Percentiles rank a stretch among this genome's conserved stretches.
Evolutionary conservation across 2,113 vertebrate species (phyloP).

Genomic region (Sander lucioperca): DNA sequence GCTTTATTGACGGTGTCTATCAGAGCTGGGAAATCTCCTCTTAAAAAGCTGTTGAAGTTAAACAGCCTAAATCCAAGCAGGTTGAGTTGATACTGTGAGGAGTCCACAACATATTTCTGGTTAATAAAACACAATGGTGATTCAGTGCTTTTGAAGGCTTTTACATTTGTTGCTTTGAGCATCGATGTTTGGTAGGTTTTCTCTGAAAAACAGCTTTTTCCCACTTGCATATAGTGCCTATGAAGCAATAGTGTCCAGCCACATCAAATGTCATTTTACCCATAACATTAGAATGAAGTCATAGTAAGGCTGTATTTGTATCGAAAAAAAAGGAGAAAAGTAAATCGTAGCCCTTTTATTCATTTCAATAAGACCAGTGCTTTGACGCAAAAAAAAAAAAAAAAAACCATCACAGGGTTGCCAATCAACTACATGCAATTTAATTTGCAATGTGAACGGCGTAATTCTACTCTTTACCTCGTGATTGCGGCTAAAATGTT

Average conservation of each 20-base stretch:
- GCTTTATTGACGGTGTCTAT: constrained; percentile 69
- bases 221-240: background rate
- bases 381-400: background rate
- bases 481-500: background rate
- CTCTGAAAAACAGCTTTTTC: too few relatives aligned
- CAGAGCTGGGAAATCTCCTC: constrained; percentile 60
- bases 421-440: background rate
- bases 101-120: constrained; percentile 14
- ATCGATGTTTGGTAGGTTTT: too few relatives aligned
- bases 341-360: background rate
- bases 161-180: background rate
- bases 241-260: background rate
- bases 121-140: constrained; percentile 26
- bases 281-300: background rate
- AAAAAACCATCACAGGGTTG: background rate
- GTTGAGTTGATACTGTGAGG: constrained; percentile 23
- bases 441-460: background rate
- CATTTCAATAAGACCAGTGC: background rate
- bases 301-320: background rate
- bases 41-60: constrained; percentile 62
- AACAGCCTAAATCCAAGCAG: constrained; percentile 53
- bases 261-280: background rate
- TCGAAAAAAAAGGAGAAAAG: background rate
- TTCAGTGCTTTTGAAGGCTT: constrained; percentile 13
- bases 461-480: too few relatives aligned